phyloP scores from a whole-genome alignment of 2,113 vertebrate species.

The Cynopterus brachyotis region DNA sequence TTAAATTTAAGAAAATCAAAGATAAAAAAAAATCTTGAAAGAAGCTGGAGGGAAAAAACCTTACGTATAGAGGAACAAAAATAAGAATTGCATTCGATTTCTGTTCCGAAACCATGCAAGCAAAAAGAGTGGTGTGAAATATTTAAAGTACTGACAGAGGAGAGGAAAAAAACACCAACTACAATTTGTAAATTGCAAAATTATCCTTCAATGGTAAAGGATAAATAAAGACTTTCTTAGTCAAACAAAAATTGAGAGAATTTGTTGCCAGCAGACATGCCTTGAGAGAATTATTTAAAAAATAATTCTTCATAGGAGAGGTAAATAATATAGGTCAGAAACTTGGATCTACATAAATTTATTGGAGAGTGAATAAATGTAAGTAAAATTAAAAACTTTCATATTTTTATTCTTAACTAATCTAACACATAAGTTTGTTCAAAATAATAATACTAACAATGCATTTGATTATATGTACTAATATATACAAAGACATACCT shows the following conservation, averaged over 20 bases:
- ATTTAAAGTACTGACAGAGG: neutral
- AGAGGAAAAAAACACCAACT: neutral
- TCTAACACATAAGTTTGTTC: neutral
- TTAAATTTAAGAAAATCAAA: neutral
- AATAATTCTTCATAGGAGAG: neutral
- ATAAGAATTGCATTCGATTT: neutral
- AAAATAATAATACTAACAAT: neutral
- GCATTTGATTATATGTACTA: neutral
- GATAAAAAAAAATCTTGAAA: neutral
- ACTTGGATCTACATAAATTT: neutral
- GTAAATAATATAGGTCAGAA: neutral
- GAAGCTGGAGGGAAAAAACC: neutral
- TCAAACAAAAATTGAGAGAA: neutral
- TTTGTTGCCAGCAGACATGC: neutral
- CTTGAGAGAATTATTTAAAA: neutral
- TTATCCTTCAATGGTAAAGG: neutral
- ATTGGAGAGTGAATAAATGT: neutral
- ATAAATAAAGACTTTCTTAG: neutral
- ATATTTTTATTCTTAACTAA: neutral
- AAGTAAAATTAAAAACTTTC: neutral
- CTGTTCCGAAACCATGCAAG: neutral
- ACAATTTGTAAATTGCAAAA: neutral
- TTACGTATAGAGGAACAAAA: neutral
- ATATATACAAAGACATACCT: no score
- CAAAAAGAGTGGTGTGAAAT: neutral